Percentiles rank a stretch among this genome's conserved stretches.
These are phyloP conservation scores for Diachrysia chrysitis DNA, from an alignment of 2,888 invertebrate genomes.

Conservation along the genomic window DNA sequence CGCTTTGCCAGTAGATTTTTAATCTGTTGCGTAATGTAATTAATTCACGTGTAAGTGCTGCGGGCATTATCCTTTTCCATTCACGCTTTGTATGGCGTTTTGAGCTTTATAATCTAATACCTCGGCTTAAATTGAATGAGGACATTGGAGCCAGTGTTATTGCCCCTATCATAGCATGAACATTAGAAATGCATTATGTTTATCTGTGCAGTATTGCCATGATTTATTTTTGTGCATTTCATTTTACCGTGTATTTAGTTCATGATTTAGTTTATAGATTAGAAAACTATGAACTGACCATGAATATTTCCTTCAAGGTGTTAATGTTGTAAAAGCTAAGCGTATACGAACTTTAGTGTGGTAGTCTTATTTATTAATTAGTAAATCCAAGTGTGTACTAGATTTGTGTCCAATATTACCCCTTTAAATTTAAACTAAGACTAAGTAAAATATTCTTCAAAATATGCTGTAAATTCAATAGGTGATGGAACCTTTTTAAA, in stretches of 20 bases:
- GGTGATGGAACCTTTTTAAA: conserved; percentile 42
- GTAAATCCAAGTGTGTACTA: conserved; percentile 14
- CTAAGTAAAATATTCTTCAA: background rate
- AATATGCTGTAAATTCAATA: conserved; percentile 21
- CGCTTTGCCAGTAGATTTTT: background rate
- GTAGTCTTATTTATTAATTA: background rate
- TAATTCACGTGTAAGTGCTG: background rate
- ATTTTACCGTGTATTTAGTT: conserved; percentile 47
- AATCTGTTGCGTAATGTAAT: conserved; percentile 2
- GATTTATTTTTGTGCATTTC: conserved; percentile 29
- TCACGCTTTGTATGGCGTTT: background rate
- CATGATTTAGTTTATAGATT: conserved; percentile 20
- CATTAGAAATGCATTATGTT: conserved; percentile 61
- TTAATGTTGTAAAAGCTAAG: conserved; percentile 14
- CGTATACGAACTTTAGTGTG: background rate
- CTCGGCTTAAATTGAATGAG: background rate
- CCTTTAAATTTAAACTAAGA: background rate
- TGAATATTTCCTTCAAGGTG: conserved; percentile 1
- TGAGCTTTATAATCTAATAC: background rate
- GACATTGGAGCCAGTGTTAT: conserved; percentile 43
- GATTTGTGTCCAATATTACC: conserved; percentile 7
- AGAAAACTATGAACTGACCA: background rate
- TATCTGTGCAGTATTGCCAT: conserved; percentile 49
- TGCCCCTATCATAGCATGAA: conserved; percentile 66
- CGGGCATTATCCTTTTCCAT: background rate